phyloP scores from a whole-genome alignment of 2,113 vertebrate species.

The Protomyctophum bolini region DNA sequence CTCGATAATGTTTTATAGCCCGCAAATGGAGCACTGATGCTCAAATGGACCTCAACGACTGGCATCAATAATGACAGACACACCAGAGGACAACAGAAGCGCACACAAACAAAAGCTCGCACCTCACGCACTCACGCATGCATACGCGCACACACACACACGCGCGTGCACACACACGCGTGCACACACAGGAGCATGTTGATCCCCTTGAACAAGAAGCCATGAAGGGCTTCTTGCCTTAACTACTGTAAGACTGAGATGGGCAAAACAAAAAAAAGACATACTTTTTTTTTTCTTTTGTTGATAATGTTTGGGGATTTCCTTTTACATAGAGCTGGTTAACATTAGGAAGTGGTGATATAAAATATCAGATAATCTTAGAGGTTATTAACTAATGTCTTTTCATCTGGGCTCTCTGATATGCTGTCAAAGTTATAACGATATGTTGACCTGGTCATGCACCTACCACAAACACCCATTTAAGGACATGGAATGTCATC shows the following conservation, averaged over 20 bases:
- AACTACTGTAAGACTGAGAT: slow-evolving; percentile 53
- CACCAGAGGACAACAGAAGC: slow-evolving; percentile 29
- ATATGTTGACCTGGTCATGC: slow-evolving; percentile 17
- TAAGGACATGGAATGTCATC: slow-evolving; percentile 3
- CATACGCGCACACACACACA: not conserved
- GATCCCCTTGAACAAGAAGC: slow-evolving; percentile 24
- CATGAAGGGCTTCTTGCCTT: slow-evolving; percentile 60
- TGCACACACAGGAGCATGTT: slow-evolving; percentile 33
- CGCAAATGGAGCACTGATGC: slow-evolving; percentile 33
- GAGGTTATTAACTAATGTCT: slow-evolving; percentile 25
- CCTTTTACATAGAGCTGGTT: slow-evolving; percentile 36
- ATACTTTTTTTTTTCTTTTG: slow-evolving; percentile 29
- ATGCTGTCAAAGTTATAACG: slow-evolving; percentile 9
- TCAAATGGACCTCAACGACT: slow-evolving; percentile 22
- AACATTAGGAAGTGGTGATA: slow-evolving; percentile 8
- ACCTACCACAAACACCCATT: slow-evolving; percentile 23
- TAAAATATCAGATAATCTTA: slow-evolving; percentile 11
- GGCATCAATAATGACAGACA: not conserved
- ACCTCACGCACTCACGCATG: slow-evolving; percentile 28
- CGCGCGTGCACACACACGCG: slow-evolving; percentile 47
- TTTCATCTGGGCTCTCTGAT: slow-evolving; percentile 15
- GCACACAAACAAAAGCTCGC: slow-evolving; percentile 10
- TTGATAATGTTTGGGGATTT: slow-evolving; percentile 24
- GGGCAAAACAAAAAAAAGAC: slow-evolving; percentile 22
- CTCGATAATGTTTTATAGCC: slow-evolving; percentile 31